phyloP scores from a whole-genome alignment of 2,113 vertebrate species.

The human region GRCh38 chrX:14082001-14082500 shows the following conservation, averaged over 20 bases:
- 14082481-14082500: conserved; percentile 25
- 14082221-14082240: conserved; percentile 23
- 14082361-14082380: conserved; percentile 23
- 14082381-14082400: background rate
- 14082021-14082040: conserved; percentile 5
- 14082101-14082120: background rate
- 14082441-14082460: background rate
- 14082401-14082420: conserved; percentile 28
- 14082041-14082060: background rate
- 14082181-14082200: background rate
- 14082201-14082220: background rate
- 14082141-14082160: background rate
- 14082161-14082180: background rate
- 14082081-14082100: background rate
- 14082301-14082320: conserved; percentile 35
- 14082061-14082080: background rate
- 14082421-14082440: conserved; percentile 14
- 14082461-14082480: conserved; percentile 25
- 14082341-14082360: conserved; percentile 13
- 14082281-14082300: background rate
- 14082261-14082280: conserved; percentile 12
- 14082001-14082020: background rate
- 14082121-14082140: background rate
- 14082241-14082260: conserved; percentile 25
- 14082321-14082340: background rate